Evolutionary conservation across 2,797 vertebrate species (phyloP), one percentile per base, ranked within the genome.

Genomic region (Sebastes paucispinis): DNA sequence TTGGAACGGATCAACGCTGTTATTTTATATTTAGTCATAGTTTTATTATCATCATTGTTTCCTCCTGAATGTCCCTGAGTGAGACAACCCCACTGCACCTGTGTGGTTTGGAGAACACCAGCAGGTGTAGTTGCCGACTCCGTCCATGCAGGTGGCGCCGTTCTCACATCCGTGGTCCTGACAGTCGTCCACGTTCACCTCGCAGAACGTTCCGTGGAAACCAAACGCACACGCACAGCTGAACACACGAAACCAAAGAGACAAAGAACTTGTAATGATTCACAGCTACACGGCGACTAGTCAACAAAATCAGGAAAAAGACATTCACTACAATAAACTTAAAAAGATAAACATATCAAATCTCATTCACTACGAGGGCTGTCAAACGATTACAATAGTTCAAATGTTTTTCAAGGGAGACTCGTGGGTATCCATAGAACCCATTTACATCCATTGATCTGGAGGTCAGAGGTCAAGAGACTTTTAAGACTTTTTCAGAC

Each of bases 91-190:
- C 34, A 4, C 34, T 36, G 34, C 14, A 43, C 39, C 98, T 83
- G 92, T 94, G 89, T 97, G 97, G 70, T 73, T 91, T 3, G 94
- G 90, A 5, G 95, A 90, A 74, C 98, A 99, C 77, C 95, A 77
- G 89, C 98, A 99, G 13, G 96, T 97, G 94, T 98, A 98, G 93
- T 96, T 97, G 82, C 95, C 94, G 8, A 96, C 85, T 18, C 96
- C 91, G 0, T 97, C 97, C 24, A 97, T 34, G 14, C 98, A 99
- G 82, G 95, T 95, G 77, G 96, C 98, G 8, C 96, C 96, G 0
- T 97, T 98, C 92, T 96, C 91, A 20, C 98, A 99, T 31, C 93
- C 91, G 0, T 97, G 96, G 75, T 96, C 96, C 90, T 95, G 93
- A 73, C 98, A 99, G 88, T 97, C 96, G 3, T 98, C 95, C 0